Evolutionary conservation across 2,888 invertebrate species (phyloP).

Genomic region (Strigamia crassipes): DNA sequence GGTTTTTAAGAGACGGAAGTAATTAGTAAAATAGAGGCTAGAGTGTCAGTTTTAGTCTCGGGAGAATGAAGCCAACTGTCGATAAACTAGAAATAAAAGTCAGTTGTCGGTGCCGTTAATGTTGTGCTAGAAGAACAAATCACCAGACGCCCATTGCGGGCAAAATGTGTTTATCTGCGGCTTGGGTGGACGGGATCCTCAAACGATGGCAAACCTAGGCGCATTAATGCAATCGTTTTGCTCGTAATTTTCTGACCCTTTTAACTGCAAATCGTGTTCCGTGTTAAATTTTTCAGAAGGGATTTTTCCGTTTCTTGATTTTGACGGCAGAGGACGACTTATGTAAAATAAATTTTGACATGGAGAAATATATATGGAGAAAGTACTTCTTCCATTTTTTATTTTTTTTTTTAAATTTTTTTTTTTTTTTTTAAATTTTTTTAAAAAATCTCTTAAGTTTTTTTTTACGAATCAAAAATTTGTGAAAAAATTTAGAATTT

Average conservation of each 20-base stretch:
- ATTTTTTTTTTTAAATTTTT: not conserved
- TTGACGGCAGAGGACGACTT: conserved; percentile 38
- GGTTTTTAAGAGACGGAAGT: conserved; percentile 37
- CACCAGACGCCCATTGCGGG: conserved; percentile 40
- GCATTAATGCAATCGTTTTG: conserved; percentile 40
- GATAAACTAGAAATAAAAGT: conserved; percentile 42
- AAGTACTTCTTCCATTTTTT: not conserved
- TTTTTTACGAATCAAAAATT: too few relatives aligned
- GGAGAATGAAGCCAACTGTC: conserved; percentile 25
- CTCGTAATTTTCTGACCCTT: conserved; percentile 32
- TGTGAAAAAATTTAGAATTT: not conserved
- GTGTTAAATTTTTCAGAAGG: not conserved
- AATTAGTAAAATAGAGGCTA: conserved; percentile 38
- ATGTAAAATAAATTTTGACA: not conserved
- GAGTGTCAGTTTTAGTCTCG: conserved; percentile 38
- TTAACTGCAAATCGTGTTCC: conserved; percentile 27
- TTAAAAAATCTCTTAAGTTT: too few relatives aligned
- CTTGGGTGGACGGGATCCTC: conserved; percentile 19
- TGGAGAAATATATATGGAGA: not conserved
- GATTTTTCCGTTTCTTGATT: not conserved
- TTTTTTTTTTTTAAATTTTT: not conserved
- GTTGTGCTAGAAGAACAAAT: conserved; percentile 35
- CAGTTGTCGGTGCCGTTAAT: conserved; percentile 32
- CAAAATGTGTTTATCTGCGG: conserved; percentile 38
- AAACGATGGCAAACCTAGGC: conserved; percentile 27